phyloP scores from a whole-genome alignment of 2,888 invertebrate species.

The Troides oblongomaculatus region DNA sequence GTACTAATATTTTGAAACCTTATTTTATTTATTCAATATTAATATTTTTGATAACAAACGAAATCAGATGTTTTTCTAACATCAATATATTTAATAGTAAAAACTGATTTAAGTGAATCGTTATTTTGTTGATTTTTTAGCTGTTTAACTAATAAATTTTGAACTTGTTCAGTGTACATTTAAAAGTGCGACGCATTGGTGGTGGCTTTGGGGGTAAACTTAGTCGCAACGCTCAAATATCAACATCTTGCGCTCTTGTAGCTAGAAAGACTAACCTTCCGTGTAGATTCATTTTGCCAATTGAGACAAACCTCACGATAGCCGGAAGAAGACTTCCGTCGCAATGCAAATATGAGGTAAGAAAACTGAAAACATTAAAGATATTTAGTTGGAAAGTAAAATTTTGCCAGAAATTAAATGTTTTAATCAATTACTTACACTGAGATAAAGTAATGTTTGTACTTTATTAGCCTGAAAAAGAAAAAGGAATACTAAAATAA shows the following conservation, averaged over 20 bases:
- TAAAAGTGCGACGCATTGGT: conserved; percentile 82
- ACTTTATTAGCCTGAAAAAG: no score
- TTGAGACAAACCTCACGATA: conserved; percentile 82
- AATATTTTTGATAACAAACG: no score
- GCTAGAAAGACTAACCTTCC: conserved; percentile 78
- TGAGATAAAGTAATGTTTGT: background rate
- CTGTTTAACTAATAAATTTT: background rate
- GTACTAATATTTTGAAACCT: no score
- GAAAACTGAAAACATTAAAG: background rate
- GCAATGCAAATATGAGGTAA: conserved; percentile 80
- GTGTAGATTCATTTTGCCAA: conserved; percentile 80
- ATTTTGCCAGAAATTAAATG: background rate
- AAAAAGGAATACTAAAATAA: no score
- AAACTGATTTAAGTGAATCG: no score
- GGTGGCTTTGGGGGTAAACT: conserved; percentile 84
- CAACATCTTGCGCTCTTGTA: conserved; percentile 82
- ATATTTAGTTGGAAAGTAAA: background rate
- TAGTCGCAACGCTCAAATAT: conserved; percentile 75
- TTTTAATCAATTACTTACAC: background rate
- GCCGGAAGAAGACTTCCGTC: conserved; percentile 78
- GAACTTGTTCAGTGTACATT: conserved; percentile 69
- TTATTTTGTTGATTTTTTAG: no score
- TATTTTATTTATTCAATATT: no score
- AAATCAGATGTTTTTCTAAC: no score
- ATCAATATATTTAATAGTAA: no score